Conservation (phyloP, 2,888 invertebrate species). For the Cryptus viduatorius region DNA sequence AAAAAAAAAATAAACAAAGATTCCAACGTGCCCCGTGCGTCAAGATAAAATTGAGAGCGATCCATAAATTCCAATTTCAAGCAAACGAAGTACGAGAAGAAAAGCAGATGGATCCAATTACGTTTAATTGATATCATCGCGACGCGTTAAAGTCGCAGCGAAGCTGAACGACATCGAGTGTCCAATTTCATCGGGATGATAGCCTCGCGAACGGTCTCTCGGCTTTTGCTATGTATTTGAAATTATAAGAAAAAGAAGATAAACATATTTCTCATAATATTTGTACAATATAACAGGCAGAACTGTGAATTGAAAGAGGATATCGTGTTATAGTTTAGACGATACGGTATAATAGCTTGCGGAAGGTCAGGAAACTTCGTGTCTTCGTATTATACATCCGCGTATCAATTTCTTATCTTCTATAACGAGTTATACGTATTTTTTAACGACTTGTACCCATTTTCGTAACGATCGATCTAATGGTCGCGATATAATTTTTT, state of each 20-base stretch:
- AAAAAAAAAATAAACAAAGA: conserved; percentile 2
- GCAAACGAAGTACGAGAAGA: conserved; percentile 69
- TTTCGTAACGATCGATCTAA: neutral
- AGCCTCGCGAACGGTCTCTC: neutral
- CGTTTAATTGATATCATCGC: conserved; percentile 76
- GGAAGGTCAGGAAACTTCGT: neutral
- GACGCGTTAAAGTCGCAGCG: conserved; percentile 3
- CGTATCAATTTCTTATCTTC: conserved; percentile 6
- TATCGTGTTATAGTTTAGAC: neutral
- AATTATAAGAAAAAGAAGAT: neutral
- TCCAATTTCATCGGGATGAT: conserved; percentile 59
- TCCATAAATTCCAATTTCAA: conserved; percentile 78
- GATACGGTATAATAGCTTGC: conserved; percentile 4
- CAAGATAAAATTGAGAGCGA: conserved; percentile 65
- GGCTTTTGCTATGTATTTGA: neutral
- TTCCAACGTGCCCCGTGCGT: neutral
- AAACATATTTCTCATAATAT: conserved; percentile 4
- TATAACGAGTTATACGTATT: neutral
- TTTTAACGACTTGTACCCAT: neutral
- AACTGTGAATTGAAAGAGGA: neutral
- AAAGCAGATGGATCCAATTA: conserved; percentile 78
- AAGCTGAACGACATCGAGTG: conserved; percentile 33
- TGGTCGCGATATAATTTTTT: neutral
- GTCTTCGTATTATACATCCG: neutral
- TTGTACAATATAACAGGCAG: neutral